A percentile compares a stretch with the other conserved stretches of the same genome.
Conservation (phyloP, 2,888 invertebrate species). For the Leucania comma region DNA sequence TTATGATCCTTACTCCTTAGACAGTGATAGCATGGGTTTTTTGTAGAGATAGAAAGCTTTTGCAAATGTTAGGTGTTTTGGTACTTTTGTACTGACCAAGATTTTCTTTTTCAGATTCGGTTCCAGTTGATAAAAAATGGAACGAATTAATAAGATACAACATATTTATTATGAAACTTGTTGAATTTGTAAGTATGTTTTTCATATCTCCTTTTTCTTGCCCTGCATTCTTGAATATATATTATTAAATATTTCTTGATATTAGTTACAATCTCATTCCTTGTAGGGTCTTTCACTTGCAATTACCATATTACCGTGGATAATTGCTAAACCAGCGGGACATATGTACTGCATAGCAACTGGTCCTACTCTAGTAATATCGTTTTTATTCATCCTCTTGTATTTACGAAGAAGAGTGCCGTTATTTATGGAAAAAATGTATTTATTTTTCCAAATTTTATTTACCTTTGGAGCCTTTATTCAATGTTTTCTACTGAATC, state of each 20-base stretch:
- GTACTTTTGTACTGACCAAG: not conserved
- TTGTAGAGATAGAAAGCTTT: not conserved
- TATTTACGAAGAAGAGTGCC: constrained; percentile 85
- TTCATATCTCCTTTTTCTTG: constrained; percentile 19
- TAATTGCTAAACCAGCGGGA: constrained; percentile 81
- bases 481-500: constrained; percentile 86
- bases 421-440: constrained; percentile 88
- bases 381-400: constrained; percentile 82
- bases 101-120: constrained; percentile 79
- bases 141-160: constrained; percentile 86
- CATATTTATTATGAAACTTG: constrained; percentile 87
- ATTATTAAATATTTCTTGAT: constrained; percentile 40
- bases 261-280: constrained; percentile 66
- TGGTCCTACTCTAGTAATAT: constrained; percentile 86
- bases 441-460: constrained; percentile 87
- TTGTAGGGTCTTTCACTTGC: constrained; percentile 82
- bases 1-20: not conserved
- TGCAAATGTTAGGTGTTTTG: not conserved
- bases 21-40: not conserved
- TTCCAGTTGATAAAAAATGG: constrained; percentile 88
- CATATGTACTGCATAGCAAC: constrained; percentile 89
- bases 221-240: constrained; percentile 34
- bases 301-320: constrained; percentile 78
- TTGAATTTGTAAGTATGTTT: constrained; percentile 86
- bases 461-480: constrained; percentile 87